These are phyloP conservation scores for Microcebus ravelobensis DNA, from an alignment of 2,113 vertebrate species.

Conservation along the genomic window DNA sequence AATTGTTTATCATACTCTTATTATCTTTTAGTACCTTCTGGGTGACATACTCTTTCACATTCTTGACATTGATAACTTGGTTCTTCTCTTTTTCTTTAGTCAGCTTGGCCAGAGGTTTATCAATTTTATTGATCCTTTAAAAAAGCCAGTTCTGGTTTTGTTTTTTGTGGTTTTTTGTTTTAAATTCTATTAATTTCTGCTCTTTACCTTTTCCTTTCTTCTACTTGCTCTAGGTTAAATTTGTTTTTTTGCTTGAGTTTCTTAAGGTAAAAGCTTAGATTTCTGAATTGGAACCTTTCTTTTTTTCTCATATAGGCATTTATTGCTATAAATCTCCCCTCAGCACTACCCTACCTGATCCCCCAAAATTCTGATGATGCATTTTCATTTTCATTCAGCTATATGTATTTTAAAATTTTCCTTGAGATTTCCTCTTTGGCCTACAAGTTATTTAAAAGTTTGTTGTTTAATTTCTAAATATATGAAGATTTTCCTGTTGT, in stretches of 20 bases:
- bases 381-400: neutral
- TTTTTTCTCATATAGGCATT: neutral
- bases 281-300: neutral
- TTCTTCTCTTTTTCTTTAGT: neutral
- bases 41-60: neutral
- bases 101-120: neutral
- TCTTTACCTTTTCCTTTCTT: neutral
- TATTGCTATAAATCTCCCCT: neutral
- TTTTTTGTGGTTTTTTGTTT: neutral
- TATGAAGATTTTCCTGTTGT: neutral
- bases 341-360: neutral
- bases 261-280: neutral
- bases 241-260: neutral
- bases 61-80: neutral
- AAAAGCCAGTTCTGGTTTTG: neutral
- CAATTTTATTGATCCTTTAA: neutral
- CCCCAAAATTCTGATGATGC: neutral
- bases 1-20: neutral
- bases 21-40: neutral
- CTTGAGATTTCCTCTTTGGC: neutral
- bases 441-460: neutral
- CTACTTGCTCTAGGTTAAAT: neutral
- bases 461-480: neutral
- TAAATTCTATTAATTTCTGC: conserved; percentile 21
- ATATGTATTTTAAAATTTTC: neutral